These are phyloP conservation scores for Bhutanitis thaidina DNA, from an alignment of 2,888 invertebrate species.

Conservation along the genomic window DNA sequence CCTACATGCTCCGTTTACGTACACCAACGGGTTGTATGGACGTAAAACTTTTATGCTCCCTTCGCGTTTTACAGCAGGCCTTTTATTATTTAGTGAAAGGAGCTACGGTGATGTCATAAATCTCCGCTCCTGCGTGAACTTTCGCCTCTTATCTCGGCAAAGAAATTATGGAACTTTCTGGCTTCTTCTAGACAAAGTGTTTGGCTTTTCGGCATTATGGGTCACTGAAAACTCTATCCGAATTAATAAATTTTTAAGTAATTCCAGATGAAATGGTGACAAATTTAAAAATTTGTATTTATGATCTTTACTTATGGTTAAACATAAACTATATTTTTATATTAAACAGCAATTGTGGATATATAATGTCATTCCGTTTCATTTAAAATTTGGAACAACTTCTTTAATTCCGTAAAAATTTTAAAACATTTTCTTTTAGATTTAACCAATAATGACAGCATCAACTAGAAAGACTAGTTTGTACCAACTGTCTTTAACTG, in stretches of 20 bases:
- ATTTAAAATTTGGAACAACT: too few species aligned
- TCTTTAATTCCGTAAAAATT: too few species aligned
- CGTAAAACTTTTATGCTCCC: conserved; percentile 76
- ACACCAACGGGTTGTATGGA: conserved; percentile 74
- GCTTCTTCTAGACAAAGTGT: conserved; percentile 77
- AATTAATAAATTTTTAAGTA: background rate
- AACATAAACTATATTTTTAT: too few species aligned
- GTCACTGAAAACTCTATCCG: conserved; percentile 62
- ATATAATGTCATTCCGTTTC: too few species aligned
- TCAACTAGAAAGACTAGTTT: too few species aligned
- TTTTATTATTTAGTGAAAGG: conserved; percentile 80
- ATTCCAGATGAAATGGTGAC: too few species aligned
- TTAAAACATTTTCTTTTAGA: too few species aligned
- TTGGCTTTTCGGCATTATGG: conserved; percentile 69
- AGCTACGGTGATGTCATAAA: conserved; percentile 78
- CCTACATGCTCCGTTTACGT: conserved; percentile 59
- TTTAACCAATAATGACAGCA: too few species aligned
- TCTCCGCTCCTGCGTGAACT: conserved; percentile 79
- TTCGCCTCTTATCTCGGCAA: conserved; percentile 78
- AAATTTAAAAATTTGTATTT: too few species aligned
- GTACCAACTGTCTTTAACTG: too few species aligned
- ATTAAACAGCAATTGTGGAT: too few species aligned
- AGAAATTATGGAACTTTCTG: conserved; percentile 79
- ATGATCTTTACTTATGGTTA: too few species aligned
- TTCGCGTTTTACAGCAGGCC: conserved; percentile 76